Conservation (phyloP, 2,888 invertebrate genomes). For the Stenolophus ochropezus region DNA sequence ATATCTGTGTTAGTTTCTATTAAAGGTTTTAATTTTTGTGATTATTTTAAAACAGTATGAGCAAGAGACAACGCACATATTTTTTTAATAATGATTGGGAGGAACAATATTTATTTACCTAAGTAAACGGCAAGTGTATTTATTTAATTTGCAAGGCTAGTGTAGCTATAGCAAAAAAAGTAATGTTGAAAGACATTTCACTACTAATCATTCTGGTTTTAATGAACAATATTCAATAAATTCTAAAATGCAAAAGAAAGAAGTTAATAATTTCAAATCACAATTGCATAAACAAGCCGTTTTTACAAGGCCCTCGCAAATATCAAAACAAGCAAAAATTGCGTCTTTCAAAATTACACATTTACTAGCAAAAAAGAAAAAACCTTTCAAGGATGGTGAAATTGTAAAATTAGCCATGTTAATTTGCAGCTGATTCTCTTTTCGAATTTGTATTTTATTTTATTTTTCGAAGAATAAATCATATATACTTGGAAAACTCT, state of each 20-base stretch:
- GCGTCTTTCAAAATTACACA: conserved; percentile 62
- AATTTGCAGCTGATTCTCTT: conserved; percentile 39
- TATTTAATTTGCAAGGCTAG: conserved; percentile 62
- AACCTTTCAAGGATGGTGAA: conserved; percentile 55
- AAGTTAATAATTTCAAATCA: conserved; percentile 61
- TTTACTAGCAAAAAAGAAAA: conserved; percentile 54
- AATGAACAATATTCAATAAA: conserved; percentile 61
- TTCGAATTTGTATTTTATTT: conserved; percentile 52
- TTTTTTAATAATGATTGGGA: conserved; percentile 62
- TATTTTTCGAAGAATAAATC: background rate
- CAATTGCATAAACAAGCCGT: conserved; percentile 55
- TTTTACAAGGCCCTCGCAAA: conserved; percentile 61
- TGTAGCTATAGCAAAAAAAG: conserved; percentile 62
- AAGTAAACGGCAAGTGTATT: conserved; percentile 62
- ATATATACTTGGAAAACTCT: background rate
- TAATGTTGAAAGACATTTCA: conserved; percentile 63
- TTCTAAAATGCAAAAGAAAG: conserved; percentile 61
- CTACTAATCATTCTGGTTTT: conserved; percentile 62
- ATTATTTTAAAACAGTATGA: conserved; percentile 31
- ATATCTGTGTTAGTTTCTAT: background rate
- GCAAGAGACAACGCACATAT: conserved; percentile 58
- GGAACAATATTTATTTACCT: conserved; percentile 62
- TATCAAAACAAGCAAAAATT: conserved; percentile 60
- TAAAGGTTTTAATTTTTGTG: background rate
- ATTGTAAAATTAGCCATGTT: conserved; percentile 54